Evolutionary conservation across 1,140 invertebrate genomes (phyloP).

Genomic region (Leptinotarsa defecta): DNA sequence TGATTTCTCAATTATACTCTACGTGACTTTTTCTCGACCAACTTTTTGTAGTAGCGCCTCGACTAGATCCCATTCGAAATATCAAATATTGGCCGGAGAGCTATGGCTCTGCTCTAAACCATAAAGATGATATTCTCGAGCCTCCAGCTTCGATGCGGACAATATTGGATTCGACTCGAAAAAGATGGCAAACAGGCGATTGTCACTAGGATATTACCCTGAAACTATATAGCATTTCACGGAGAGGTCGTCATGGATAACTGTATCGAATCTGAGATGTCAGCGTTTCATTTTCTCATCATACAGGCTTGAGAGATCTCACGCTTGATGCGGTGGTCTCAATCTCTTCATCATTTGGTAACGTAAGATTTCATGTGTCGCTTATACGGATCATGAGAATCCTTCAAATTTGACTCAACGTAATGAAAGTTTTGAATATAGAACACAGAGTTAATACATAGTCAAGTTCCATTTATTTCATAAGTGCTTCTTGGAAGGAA

Average conservation of each 20-base stretch:
- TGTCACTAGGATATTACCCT: not conserved
- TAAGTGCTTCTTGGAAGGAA: too few species aligned
- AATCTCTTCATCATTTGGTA: too few species aligned
- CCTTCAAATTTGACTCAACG: too few species aligned
- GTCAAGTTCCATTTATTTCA: too few species aligned
- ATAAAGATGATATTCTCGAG: not conserved
- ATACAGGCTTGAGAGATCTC: too few species aligned
- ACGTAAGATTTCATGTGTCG: too few species aligned
- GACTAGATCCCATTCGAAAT: not conserved
- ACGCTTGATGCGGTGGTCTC: too few species aligned
- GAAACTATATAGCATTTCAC: not conserved
- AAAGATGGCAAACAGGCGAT: conserved; percentile 2
- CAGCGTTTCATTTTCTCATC: not conserved
- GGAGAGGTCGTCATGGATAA: not conserved
- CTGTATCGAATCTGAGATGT: conserved; percentile 2
- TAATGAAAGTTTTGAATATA: too few species aligned
- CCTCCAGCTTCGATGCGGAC: not conserved
- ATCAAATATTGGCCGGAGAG: not conserved
- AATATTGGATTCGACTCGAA: conserved; percentile 3
- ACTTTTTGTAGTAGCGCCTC: not conserved
- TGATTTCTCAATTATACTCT: too few species aligned
- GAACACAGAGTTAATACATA: too few species aligned
- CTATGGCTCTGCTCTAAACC: not conserved
- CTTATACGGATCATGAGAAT: too few species aligned
- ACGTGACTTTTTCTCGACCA: not conserved